Evolutionary conservation across 2,797 vertebrate genomes (phyloP).

Genomic region (Chaunax sp.): DNA sequence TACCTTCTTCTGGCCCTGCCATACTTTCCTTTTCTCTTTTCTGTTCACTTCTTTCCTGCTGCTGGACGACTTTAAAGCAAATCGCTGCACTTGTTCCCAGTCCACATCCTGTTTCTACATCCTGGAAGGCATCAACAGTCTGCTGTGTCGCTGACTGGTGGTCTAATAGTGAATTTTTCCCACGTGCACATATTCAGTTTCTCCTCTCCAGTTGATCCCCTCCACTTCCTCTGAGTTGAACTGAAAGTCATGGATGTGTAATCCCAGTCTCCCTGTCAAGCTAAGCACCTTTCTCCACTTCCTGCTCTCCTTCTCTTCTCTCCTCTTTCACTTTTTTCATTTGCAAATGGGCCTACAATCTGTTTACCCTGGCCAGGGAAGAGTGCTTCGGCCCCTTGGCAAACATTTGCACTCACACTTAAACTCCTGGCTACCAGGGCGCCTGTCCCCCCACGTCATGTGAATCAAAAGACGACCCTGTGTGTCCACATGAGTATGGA

Average conservation of each 20-base stretch:
- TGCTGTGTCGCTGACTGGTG: conserved; percentile 34
- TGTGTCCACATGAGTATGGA: conserved; percentile 69
- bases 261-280: conserved; percentile 79
- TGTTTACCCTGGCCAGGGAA: conserved; percentile 84
- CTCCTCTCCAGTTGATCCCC: conserved; percentile 70
- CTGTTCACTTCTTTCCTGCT: conserved; percentile 76
- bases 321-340: conserved; percentile 68
- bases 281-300: conserved; percentile 83
- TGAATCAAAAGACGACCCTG: conserved; percentile 69
- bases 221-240: conserved; percentile 73
- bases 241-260: conserved; percentile 80
- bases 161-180: conserved; percentile 70
- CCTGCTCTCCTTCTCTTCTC: conserved; percentile 79
- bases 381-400: conserved; percentile 77
- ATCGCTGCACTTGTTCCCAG: conserved; percentile 65
- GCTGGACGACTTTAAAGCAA: conserved; percentile 75
- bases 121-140: conserved; percentile 69
- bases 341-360: conserved; percentile 87
- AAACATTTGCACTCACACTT: conserved; percentile 87
- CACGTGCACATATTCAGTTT: conserved; percentile 70
- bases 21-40: conserved; percentile 53
- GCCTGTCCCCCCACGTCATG: conserved; percentile 68
- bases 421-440: conserved; percentile 69
- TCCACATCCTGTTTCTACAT: conserved; percentile 77
- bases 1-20: conserved; percentile 41